Evolutionary conservation across 2,888 invertebrate genomes (phyloP).

Genomic region (Sisyra terminalis): DNA sequence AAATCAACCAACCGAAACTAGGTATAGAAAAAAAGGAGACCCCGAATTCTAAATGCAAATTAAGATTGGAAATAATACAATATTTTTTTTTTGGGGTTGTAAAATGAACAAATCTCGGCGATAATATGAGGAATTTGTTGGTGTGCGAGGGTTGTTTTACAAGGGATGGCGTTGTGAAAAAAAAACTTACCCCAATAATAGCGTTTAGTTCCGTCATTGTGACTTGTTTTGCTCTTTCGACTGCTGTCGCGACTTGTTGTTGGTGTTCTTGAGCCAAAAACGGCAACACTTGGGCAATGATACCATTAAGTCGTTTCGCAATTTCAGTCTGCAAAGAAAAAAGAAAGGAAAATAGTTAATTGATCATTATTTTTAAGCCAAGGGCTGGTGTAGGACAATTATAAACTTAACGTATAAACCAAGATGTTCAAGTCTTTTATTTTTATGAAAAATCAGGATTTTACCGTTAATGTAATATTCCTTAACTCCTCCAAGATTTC

Average conservation of each 20-base stretch:
- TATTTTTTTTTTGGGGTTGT: constrained; percentile 1
- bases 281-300: constrained; percentile 85
- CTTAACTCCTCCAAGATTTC: too few relatives aligned
- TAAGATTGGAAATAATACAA: background rate
- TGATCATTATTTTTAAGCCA: too few relatives aligned
- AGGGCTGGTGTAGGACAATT: too few relatives aligned
- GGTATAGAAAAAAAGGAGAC: too few relatives aligned
- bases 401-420: too few relatives aligned
- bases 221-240: constrained; percentile 89
- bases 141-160: too few relatives aligned
- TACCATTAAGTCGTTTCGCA: constrained; percentile 83
- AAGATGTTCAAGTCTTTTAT: too few relatives aligned
- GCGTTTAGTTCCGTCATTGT: constrained; percentile 89
- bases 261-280: constrained; percentile 84
- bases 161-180: background rate
- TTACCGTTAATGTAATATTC: too few relatives aligned
- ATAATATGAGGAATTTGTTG: too few relatives aligned
- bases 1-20: background rate
- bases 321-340: constrained; percentile 73
- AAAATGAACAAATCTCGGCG: too few relatives aligned
- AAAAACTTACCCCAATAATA: constrained; percentile 75
- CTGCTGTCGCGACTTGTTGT: constrained; percentile 83
- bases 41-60: background rate
- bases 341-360: constrained; percentile 8
- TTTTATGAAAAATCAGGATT: too few relatives aligned